phyloP scores from a whole-genome alignment of 2,797 vertebrate species.

The Morelia viridis region DNA sequence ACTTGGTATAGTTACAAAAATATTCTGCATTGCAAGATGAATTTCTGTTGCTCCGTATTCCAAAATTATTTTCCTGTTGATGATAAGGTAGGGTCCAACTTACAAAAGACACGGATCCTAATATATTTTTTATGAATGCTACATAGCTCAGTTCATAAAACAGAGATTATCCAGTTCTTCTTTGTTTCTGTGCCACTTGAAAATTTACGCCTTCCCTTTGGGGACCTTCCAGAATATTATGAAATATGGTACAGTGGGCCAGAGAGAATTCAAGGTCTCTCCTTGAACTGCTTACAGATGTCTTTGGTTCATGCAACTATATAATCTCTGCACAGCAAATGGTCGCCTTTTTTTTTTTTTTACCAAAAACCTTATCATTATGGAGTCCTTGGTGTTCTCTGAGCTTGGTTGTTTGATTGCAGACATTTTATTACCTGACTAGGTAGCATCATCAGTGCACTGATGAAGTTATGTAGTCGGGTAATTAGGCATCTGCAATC shows the following conservation, averaged over 20 bases:
- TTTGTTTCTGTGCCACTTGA: neutral
- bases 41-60: neutral
- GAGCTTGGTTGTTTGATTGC: too few species aligned
- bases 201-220: neutral
- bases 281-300: neutral
- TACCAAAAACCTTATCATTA: too few species aligned
- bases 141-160: neutral
- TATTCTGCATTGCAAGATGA: neutral
- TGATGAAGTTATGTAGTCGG: too few species aligned
- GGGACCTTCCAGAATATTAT: neutral
- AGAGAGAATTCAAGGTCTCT: neutral
- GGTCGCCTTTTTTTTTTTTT: neutral
- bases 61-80: neutral
- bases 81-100: neutral
- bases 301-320: neutral
- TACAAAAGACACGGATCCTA: neutral
- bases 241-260: neutral
- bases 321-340: neutral
- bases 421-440: too few species aligned
- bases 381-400: too few species aligned
- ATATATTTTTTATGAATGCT: neutral
- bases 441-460: too few species aligned
- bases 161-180: neutral
- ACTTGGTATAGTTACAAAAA: slow-evolving; percentile 1
- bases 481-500: too few species aligned